Evolutionary conservation across 2,797 vertebrate genomes (phyloP).

Genomic region (Lagodon rhomboides): DNA sequence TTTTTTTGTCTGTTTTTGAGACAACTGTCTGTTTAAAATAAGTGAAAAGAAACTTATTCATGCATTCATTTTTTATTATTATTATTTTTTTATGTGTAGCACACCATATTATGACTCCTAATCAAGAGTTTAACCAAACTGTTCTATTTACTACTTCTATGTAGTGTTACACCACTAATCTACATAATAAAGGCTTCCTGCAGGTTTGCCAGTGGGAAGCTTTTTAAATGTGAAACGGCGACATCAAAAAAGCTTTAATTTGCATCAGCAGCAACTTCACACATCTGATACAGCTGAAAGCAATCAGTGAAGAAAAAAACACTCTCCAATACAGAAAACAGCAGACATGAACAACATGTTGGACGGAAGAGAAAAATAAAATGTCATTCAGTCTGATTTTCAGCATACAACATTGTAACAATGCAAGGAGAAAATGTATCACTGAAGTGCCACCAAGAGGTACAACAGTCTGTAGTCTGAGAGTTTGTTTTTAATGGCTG

Average conservation of each 20-base stretch:
- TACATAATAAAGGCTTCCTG: not conserved
- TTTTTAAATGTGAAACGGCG: constrained; percentile 4
- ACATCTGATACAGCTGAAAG: too few relatives aligned
- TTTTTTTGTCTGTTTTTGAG: too few relatives aligned
- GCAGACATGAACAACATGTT: not conserved
- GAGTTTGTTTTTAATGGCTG: not conserved
- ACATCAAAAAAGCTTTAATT: not conserved
- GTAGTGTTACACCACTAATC: not conserved
- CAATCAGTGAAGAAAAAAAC: not conserved
- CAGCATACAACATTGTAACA: not conserved
- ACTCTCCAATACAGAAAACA: too few relatives aligned
- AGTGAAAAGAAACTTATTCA: not conserved
- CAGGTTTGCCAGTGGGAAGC: not conserved
- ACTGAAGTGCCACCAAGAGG: not conserved
- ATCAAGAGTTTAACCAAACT: too few relatives aligned
- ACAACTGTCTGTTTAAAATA: not conserved
- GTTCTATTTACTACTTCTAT: too few relatives aligned
- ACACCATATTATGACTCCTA: too few relatives aligned
- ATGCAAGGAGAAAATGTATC: not conserved
- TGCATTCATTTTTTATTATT: not conserved
- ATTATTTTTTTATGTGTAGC: too few relatives aligned
- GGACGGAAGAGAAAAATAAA: not conserved
- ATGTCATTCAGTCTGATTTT: not conserved
- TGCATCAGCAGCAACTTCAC: not conserved
- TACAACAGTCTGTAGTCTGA: not conserved